Evolutionary conservation across 2,797 vertebrate genomes (phyloP).

Genomic region (Microchirus variegatus): DNA sequence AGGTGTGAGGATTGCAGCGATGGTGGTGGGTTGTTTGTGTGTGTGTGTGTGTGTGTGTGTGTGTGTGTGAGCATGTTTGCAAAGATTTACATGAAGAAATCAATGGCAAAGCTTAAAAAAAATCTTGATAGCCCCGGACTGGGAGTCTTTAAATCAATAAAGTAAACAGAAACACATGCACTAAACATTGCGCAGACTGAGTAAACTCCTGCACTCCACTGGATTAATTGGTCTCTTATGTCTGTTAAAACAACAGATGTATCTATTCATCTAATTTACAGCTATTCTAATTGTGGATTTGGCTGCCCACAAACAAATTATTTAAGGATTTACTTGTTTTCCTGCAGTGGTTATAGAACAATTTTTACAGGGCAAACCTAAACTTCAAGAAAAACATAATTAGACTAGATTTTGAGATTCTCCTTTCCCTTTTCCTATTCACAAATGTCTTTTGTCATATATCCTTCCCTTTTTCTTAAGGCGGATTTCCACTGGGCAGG

Average conservation of each 20-base stretch:
- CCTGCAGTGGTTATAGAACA: conserved; percentile 4
- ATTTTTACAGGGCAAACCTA: too few species aligned
- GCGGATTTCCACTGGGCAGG: too few species aligned
- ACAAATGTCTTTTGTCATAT: conserved; percentile 22
- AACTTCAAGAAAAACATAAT: conserved; percentile 45
- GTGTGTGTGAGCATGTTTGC: neutral
- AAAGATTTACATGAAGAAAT: conserved; percentile 47
- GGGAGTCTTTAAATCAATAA: conserved; percentile 57
- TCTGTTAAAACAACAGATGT: conserved; percentile 67
- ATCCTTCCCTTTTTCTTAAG: neutral
- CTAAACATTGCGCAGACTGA: conserved; percentile 30
- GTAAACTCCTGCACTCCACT: conserved; percentile 47
- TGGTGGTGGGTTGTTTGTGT: conserved; percentile 7
- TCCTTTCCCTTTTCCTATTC: conserved; percentile 26
- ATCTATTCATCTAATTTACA: conserved; percentile 64
- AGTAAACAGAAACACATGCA: conserved; percentile 46
- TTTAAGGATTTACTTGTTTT: conserved; percentile 57
- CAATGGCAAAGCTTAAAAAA: conserved; percentile 49
- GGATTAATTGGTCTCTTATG: conserved; percentile 67
- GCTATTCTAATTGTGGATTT: conserved; percentile 46
- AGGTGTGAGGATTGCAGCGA: neutral
- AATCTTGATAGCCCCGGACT: conserved; percentile 22
- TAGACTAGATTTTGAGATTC: conserved; percentile 43
- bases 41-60: neutral
- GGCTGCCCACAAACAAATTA: conserved; percentile 58